Conservation (phyloP, 2,797 vertebrate species). For the Brachyrhaphis roseni region DNA sequence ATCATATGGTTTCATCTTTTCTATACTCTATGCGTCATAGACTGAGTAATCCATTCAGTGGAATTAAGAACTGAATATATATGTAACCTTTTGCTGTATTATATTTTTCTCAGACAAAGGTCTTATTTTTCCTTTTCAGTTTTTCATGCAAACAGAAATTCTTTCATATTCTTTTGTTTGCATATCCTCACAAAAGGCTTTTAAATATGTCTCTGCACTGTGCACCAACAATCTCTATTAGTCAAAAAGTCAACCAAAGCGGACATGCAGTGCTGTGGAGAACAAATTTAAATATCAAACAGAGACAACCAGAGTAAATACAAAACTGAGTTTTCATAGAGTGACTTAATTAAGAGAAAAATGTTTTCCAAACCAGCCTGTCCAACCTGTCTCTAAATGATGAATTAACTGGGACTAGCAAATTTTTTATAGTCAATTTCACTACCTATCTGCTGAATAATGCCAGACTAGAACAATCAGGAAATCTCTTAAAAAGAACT, state of each 20-base stretch:
- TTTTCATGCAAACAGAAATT: conserved; percentile 40
- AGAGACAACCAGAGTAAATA: neutral
- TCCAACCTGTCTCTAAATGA: neutral
- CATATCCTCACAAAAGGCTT: conserved; percentile 28
- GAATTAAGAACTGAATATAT: neutral
- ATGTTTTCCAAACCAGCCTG: neutral
- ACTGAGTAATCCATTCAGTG: neutral
- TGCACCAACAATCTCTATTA: conserved; percentile 28
- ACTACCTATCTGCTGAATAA: neutral
- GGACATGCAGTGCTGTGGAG: neutral
- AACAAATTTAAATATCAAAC: neutral
- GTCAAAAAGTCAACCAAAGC: conserved; percentile 9
- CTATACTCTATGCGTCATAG: neutral
- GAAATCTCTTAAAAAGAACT: neutral
- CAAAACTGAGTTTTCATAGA: neutral
- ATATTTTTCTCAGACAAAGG: neutral
- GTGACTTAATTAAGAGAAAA: neutral
- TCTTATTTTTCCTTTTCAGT: neutral
- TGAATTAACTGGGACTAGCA: neutral
- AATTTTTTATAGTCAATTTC: neutral
- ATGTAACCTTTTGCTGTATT: conserved; percentile 3
- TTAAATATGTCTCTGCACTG: conserved; percentile 43
- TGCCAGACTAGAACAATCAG: neutral
- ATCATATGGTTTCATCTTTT: neutral
- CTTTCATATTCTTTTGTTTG: conserved; percentile 70